Percentiles rank a stretch among this genome's conserved stretches.
Evolutionary conservation across 2,888 invertebrate species (phyloP).

Genomic region (Pteria penguin): DNA sequence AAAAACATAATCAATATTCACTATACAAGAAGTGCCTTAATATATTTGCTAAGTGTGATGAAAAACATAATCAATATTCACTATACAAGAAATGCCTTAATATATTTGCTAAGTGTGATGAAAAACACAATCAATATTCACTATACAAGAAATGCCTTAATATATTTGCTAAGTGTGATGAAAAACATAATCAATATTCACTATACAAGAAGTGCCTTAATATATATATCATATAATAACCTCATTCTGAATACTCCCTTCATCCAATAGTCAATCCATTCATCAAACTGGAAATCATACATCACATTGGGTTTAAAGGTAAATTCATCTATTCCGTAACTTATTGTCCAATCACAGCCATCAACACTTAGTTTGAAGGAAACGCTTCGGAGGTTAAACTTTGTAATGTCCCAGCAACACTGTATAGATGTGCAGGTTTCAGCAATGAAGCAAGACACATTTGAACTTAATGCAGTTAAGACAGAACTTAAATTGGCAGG

Average conservation of each 20-base stretch:
- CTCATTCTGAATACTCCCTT: conserved; percentile 42
- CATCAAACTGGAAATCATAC: conserved; percentile 40
- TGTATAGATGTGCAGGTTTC: conserved; percentile 41
- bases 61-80: too few relatives aligned
- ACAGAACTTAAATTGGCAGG: not conserved
- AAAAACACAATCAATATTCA: too few relatives aligned
- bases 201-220: too few relatives aligned
- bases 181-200: too few relatives aligned
- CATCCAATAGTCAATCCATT: conserved; percentile 42
- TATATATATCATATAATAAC: too few relatives aligned
- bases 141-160: too few relatives aligned
- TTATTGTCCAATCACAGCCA: conserved; percentile 37
- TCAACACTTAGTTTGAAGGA: conserved; percentile 30
- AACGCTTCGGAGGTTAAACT: not conserved
- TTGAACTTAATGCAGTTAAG: conserved; percentile 24
- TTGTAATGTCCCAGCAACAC: conserved; percentile 41
- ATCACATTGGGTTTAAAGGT: conserved; percentile 25
- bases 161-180: too few relatives aligned
- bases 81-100: too few relatives aligned
- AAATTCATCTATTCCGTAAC: conserved; percentile 41
- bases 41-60: too few relatives aligned
- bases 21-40: too few relatives aligned
- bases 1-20: too few relatives aligned
- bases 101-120: too few relatives aligned
- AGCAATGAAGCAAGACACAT: conserved; percentile 40